Conservation (phyloP, 2,888 invertebrate genomes). For the Platycheirus albimanus region DNA sequence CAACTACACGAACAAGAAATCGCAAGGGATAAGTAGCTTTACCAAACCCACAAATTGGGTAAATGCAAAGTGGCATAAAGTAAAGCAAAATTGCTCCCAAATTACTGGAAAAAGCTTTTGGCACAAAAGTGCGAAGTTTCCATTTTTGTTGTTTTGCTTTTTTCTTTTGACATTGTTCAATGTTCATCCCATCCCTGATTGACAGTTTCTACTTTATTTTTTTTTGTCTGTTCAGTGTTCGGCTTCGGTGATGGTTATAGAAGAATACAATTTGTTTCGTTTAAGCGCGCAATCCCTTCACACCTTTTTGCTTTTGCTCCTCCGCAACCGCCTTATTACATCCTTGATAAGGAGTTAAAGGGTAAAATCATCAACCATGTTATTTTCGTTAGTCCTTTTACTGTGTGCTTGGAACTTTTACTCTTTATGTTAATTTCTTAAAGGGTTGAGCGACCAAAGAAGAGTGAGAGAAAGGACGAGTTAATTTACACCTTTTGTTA, state of each 20-base stretch:
- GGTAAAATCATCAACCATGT: slow-evolving; percentile 33
- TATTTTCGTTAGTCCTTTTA: slow-evolving; percentile 43
- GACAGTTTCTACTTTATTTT: slow-evolving; percentile 6
- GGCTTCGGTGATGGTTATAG: neutral
- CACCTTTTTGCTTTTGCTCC: neutral
- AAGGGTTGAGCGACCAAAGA: neutral
- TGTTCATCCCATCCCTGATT: slow-evolving; percentile 1
- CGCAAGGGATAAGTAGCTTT: neutral
- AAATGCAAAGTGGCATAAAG: neutral
- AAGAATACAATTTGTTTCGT: slow-evolving; percentile 14
- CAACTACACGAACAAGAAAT: neutral
- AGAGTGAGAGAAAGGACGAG: too few relatives aligned
- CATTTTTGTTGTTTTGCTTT: too few relatives aligned
- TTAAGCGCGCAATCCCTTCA: slow-evolving; percentile 4
- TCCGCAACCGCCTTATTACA: slow-evolving; percentile 27
- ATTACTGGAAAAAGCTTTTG: neutral
- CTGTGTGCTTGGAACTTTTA: slow-evolving; percentile 35
- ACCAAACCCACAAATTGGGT: neutral
- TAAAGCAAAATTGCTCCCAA: neutral
- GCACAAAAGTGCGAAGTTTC: slow-evolving; percentile 14
- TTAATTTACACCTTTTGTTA: slow-evolving; percentile 50
- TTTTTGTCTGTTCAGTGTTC: neutral
- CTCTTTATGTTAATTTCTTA: slow-evolving; percentile 46
- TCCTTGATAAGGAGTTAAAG: slow-evolving; percentile 38
- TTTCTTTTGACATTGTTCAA: slow-evolving; percentile 4